A percentile compares a stretch with the other conserved stretches of the same genome.
These are phyloP conservation scores for Corythornis vintsioides DNA, from an alignment of 2,113 vertebrate species.

Conservation along the genomic window DNA sequence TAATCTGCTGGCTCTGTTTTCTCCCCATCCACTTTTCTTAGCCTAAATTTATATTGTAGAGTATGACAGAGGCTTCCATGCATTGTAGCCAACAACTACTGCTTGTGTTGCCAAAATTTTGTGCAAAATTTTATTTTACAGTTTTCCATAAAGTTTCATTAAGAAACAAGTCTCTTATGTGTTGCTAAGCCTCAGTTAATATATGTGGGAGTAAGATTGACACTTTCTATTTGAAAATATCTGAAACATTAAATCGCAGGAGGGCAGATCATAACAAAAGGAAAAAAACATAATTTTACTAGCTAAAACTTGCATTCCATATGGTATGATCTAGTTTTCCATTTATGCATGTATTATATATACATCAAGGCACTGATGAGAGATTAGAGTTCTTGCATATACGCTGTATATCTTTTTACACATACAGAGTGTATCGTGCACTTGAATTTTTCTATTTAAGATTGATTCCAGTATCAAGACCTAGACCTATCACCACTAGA, in stretches of 20 bases:
- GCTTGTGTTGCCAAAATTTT: conserved; percentile 67
- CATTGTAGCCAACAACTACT: not conserved
- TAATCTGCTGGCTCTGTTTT: not conserved
- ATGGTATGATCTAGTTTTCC: conserved; percentile 1
- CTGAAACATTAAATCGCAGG: not conserved
- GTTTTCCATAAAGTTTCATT: conserved; percentile 53
- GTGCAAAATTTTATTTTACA: conserved; percentile 64
- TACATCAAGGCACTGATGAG: not conserved
- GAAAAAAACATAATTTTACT: not conserved
- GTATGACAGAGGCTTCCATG: not conserved
- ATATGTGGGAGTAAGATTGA: conserved; percentile 3
- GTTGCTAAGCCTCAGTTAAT: conserved; percentile 30
- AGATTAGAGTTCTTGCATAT: not conserved
- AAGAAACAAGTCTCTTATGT: conserved; percentile 2
- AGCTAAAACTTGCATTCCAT: not conserved
- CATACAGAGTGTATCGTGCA: not conserved
- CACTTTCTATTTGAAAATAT: conserved; percentile 40
- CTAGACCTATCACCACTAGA: not conserved
- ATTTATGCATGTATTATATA: not conserved
- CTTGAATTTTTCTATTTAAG: not conserved
- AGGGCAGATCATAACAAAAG: conserved; percentile 15
- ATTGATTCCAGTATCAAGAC: not conserved
- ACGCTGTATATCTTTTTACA: not conserved
- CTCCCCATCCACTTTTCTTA: not conserved
- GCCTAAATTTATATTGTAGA: not conserved